These are phyloP conservation scores for Ridgeia piscesae DNA, from an alignment of 1,140 invertebrate genomes.

Conservation along the genomic window DNA sequence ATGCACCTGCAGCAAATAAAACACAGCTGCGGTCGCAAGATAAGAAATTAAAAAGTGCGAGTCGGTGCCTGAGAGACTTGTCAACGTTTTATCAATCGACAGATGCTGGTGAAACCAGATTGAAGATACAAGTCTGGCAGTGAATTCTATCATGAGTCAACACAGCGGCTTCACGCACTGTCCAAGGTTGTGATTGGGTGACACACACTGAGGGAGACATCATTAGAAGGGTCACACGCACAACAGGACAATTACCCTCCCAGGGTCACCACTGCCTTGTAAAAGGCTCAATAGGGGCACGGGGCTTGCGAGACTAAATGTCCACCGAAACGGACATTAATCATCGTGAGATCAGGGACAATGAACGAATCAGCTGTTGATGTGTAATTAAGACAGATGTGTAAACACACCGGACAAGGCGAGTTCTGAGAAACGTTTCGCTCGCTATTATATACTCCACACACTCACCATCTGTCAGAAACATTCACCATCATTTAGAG, in stretches of 20 bases:
- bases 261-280: neutral
- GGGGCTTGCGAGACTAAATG: neutral
- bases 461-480: neutral
- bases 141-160: neutral
- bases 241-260: neutral
- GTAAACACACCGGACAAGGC: neutral
- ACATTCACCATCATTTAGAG: neutral
- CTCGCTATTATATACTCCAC: neutral
- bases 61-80: neutral
- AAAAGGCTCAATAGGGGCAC: neutral
- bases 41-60: conserved; percentile 2
- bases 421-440: neutral
- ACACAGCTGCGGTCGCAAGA: neutral
- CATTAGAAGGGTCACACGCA: neutral
- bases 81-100: neutral
- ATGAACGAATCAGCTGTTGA: neutral
- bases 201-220: neutral
- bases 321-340: neutral
- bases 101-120: neutral
- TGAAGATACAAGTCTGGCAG: neutral
- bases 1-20: neutral
- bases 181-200: neutral
- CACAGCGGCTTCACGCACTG: neutral
- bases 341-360: neutral
- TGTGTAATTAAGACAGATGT: conserved; percentile 7